phyloP scores from a whole-genome alignment of 1,140 invertebrate genomes.

The Cherax quadricarinatus region DNA sequence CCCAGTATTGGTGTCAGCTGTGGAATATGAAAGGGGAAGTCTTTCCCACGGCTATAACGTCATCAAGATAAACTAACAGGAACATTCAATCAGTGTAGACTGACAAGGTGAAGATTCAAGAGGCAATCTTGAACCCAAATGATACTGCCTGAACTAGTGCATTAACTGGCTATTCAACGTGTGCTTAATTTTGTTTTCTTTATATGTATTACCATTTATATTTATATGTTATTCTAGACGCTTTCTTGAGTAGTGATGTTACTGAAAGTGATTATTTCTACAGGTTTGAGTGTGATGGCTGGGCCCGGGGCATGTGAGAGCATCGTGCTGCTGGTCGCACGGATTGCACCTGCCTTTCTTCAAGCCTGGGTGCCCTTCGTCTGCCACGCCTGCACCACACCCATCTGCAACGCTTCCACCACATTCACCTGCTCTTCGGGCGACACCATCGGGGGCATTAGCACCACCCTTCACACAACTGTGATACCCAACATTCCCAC shows the following conservation, averaged over 20 bases:
- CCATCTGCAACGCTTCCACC: neutral
- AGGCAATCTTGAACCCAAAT: neutral
- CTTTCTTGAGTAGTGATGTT: neutral
- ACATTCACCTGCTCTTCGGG: neutral
- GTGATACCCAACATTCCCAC: slow-evolving; percentile 18
- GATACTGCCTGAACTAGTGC: neutral
- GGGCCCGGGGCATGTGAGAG: slow-evolving; percentile 5
- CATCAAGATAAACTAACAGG: too few relatives aligned
- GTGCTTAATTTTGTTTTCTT: too few relatives aligned
- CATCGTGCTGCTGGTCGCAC: neutral
- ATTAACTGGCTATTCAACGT: neutral
- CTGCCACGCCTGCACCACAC: neutral
- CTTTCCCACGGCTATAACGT: too few relatives aligned
- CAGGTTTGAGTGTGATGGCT: slow-evolving; percentile 59
- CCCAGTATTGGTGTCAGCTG: too few relatives aligned
- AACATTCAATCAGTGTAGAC: neutral
- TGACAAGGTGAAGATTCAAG: neutral
- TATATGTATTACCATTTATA: neutral
- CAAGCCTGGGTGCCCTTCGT: neutral
- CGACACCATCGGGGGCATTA: slow-evolving; percentile 27
- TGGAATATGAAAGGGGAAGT: too few relatives aligned
- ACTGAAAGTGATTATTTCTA: neutral
- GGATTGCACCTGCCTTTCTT: neutral
- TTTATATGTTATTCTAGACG: neutral
- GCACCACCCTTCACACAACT: neutral